Conservation (phyloP, 2,888 invertebrate genomes). For the Dolichomitus sp. region DNA sequence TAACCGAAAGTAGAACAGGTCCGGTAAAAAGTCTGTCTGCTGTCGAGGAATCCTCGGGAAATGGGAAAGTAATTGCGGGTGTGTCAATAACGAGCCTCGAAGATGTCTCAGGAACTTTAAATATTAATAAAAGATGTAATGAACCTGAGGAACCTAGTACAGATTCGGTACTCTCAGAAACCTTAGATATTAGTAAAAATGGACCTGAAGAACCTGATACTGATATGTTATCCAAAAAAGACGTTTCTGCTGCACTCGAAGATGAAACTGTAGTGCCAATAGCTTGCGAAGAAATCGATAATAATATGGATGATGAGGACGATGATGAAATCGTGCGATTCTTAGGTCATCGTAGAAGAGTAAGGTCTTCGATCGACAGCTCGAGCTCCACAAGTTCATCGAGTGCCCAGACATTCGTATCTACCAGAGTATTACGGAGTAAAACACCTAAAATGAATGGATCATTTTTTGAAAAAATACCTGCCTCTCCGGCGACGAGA, state of each 20-base stretch:
- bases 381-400: neutral
- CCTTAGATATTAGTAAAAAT: neutral
- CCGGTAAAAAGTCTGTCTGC: neutral
- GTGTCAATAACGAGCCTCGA: conserved; percentile 5
- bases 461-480: neutral
- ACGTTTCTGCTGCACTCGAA: neutral
- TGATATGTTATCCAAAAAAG: neutral
- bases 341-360: conserved; percentile 21
- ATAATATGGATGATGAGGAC: conserved; percentile 43
- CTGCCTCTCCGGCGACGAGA: neutral
- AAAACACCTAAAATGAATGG: neutral
- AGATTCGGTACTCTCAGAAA: no score
- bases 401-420: neutral
- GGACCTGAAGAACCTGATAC: no score
- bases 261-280: neutral
- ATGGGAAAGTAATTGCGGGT: neutral
- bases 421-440: neutral
- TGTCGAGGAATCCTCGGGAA: neutral
- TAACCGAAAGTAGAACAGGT: neutral
- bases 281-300: conserved; percentile 9
- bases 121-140: neutral
- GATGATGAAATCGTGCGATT: conserved; percentile 58
- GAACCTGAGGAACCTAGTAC: no score
- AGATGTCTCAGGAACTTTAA: neutral
- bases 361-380: neutral